Base-by-base conservation (phyloP, 2,113 vertebrate species). In the Gymnarchus niloticus region DNA sequence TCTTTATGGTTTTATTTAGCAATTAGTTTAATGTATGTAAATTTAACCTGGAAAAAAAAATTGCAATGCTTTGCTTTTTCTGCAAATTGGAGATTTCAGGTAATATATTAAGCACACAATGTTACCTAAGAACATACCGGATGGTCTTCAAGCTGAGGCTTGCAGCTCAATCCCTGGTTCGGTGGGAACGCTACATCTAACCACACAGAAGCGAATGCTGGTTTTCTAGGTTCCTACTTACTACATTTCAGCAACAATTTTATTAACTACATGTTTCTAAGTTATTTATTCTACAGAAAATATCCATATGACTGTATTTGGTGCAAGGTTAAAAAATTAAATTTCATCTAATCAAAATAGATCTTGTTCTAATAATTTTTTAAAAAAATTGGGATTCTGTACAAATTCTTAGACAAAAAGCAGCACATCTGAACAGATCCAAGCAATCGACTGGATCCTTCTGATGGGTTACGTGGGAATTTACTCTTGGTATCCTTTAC, bases 311-410 rank as follows among this genome's bases (percentile, higher is more conserved):
- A 73, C 33, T 73, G 49, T 28, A 25, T 12, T 14, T 17, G 44
- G 49, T 48, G 48, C 77, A 51, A 81, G 48, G 77, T 81, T 69
- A 48, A 23, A 81, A 81, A 73, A n/a, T 2, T 6, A 51, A 65
- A 81, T 81, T 48, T 9, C 19, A 3, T 49, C 23, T 78, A 78
- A 78, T 78, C 41, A 80, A 80, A 80, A 80, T 49, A 80, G 76
- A n/a, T 14, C 23, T 44, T 23, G 10, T 48, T 48, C n/a, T 28
- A 81, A 49, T 51, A 28, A 51, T 49, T 81, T 81, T 81, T 48
- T 9, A 25, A 25, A 81, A 49, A 81, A 51, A 51, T 23, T 81
- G 21, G 65, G 65, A 73, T 41, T 73, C 33, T 10, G 5, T 69
- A 69, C 65, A 28, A 2, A 69, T 37, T 41, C 41, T 73, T 41